Conservation (phyloP, 2,888 invertebrate species). For the Mactromeris polynyma region DNA sequence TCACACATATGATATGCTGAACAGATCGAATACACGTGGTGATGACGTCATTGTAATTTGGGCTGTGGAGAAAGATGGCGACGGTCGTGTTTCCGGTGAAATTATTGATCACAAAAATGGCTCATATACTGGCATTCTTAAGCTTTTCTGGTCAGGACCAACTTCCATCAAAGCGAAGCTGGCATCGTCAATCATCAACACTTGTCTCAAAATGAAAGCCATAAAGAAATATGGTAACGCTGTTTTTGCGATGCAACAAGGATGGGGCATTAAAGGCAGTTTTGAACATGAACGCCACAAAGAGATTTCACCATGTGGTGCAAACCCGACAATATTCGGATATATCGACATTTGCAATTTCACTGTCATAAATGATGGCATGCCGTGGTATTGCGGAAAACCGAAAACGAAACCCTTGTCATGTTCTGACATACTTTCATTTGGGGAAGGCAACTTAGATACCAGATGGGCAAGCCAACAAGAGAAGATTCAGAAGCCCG, state of each 20-base stretch:
- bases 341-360: conserved; percentile 57
- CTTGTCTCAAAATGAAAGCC: conserved; percentile 48
- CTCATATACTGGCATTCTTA: conserved; percentile 50
- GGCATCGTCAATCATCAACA: conserved; percentile 49
- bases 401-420: conserved; percentile 28
- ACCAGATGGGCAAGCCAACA: background rate
- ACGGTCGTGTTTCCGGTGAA: conserved; percentile 50
- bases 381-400: conserved; percentile 59
- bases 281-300: background rate
- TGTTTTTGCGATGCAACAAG: conserved; percentile 46
- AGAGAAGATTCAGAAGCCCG: conserved; percentile 46
- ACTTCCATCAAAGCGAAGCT: conserved; percentile 52
- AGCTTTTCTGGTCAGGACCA: conserved; percentile 49
- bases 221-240: conserved; percentile 56
- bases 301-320: conserved; percentile 51
- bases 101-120: conserved; percentile 60
- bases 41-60: conserved; percentile 58
- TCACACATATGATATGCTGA: conserved; percentile 29
- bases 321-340: conserved; percentile 38
- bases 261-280: conserved; percentile 51
- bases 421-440: conserved; percentile 48
- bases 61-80: conserved; percentile 43
- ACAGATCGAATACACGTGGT: conserved; percentile 36
- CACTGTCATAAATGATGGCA: conserved; percentile 45
- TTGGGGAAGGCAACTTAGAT: conserved; percentile 28